phyloP scores from a whole-genome alignment of 2,888 invertebrate genomes.

The Parnassius smintheus region DNA sequence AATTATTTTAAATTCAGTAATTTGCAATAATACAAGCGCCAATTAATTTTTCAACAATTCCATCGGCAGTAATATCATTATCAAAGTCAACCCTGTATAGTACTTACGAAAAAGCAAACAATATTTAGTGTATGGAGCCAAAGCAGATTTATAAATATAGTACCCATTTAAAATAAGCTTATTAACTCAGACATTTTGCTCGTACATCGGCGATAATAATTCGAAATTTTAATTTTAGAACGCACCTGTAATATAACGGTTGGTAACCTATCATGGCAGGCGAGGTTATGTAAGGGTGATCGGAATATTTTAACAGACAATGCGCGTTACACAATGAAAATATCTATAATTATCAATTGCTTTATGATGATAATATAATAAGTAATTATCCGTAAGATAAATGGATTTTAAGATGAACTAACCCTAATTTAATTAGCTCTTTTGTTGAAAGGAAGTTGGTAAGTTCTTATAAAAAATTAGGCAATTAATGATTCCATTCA shows the following conservation, averaged over 20 bases:
- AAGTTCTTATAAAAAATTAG: no score
- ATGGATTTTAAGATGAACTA: neutral
- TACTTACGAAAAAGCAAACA: neutral
- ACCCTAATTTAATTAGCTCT: neutral
- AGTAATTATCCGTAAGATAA: neutral
- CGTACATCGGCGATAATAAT: slow-evolving; percentile 17
- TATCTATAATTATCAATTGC: slow-evolving; percentile 19
- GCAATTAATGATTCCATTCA: no score
- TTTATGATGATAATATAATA: slow-evolving; percentile 3
- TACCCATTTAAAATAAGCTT: slow-evolving; percentile 6
- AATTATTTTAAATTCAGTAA: no score
- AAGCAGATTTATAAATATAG: neutral
- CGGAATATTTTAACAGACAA: slow-evolving; percentile 23
- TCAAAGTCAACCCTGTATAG: neutral
- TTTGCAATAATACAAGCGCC: no score
- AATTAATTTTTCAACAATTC: no score
- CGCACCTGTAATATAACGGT: slow-evolving; percentile 26
- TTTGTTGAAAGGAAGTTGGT: no score
- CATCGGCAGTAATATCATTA: no score
- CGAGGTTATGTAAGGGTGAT: slow-evolving; percentile 23
- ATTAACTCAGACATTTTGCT: neutral
- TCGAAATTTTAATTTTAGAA: slow-evolving; percentile 23
- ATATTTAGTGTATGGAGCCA: neutral
- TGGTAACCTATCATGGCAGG: slow-evolving; percentile 22
- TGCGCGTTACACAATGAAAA: slow-evolving; percentile 15